These are phyloP conservation scores for Oostethus manadensis DNA, from an alignment of 2,113 vertebrate genomes.

Conservation along the genomic window DNA sequence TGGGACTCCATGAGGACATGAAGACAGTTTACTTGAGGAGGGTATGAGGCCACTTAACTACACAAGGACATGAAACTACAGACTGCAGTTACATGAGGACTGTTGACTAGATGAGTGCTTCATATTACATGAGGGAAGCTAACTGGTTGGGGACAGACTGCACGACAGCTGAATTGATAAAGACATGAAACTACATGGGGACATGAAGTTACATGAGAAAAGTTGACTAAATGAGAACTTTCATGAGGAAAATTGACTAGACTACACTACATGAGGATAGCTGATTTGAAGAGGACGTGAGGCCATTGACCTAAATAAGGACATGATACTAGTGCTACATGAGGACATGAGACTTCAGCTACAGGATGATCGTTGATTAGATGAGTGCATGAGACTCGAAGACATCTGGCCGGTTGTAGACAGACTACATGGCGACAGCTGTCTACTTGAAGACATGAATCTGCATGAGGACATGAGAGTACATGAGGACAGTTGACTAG, in stretches of 20 bases:
- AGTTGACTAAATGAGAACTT: not conserved
- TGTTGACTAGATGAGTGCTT: not conserved
- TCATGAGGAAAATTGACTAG: not conserved
- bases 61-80: not conserved
- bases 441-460: too few species aligned
- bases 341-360: too few species aligned
- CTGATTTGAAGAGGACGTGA: not conserved
- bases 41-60: too few species aligned
- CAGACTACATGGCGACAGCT: not conserved
- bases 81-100: not conserved
- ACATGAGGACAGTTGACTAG: not conserved
- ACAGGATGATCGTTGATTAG: too few species aligned
- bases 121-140: not conserved
- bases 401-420: not conserved
- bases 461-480: not conserved
- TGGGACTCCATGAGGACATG: not conserved
- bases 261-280: too few species aligned
- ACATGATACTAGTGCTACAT: not conserved
- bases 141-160: not conserved
- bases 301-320: not conserved
- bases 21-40: not conserved
- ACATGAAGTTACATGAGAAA: not conserved
- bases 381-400: too few species aligned
- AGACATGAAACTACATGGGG: not conserved
- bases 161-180: not conserved